Conservation (phyloP, 64 coral and sea anemone species). For the Orbicella faveolata region DNA sequence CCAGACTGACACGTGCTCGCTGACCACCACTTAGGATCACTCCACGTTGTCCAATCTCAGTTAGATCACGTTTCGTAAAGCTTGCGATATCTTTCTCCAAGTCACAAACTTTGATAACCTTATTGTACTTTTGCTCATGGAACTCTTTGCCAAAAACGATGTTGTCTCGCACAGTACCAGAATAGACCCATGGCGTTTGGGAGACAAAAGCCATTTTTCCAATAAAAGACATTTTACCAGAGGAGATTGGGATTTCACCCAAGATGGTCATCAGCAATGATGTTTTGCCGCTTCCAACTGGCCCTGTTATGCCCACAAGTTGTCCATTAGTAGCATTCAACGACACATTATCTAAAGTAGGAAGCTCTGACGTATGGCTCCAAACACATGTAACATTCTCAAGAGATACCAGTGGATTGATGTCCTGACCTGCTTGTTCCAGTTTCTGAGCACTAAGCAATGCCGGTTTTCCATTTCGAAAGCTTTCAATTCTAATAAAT, state of each 20-base stretch:
- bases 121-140: slow-evolving; percentile 24
- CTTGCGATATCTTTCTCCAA: slow-evolving; percentile 30
- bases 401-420: not conserved
- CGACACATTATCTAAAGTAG: slow-evolving; percentile 15
- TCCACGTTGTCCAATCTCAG: slow-evolving; percentile 58
- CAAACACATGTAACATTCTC: not conserved
- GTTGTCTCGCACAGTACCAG: slow-evolving; percentile 62
- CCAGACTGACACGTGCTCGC: slow-evolving; percentile 62
- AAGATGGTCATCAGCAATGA: slow-evolving; percentile 57
- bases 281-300: slow-evolving; percentile 68
- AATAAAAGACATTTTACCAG: not conserved
- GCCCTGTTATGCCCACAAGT: slow-evolving; percentile 57
- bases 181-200: slow-evolving; percentile 69
- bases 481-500: not conserved
- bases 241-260: slow-evolving; percentile 42
- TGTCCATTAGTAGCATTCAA: slow-evolving; percentile 5
- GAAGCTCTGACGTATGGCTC: not conserved
- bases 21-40: slow-evolving; percentile 70
- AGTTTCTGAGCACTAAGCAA: not conserved
- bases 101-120: slow-evolving; percentile 46
- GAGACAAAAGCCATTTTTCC: slow-evolving; percentile 47
- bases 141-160: slow-evolving; percentile 54
- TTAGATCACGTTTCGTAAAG: slow-evolving; percentile 49
- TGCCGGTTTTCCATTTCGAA: not conserved
- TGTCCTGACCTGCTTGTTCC: not conserved